A percentile compares a stretch with the other conserved stretches of the same genome.
Evolutionary conservation across 1,140 invertebrate genomes (phyloP).

Genomic region (Drosophila paulistorum): DNA sequence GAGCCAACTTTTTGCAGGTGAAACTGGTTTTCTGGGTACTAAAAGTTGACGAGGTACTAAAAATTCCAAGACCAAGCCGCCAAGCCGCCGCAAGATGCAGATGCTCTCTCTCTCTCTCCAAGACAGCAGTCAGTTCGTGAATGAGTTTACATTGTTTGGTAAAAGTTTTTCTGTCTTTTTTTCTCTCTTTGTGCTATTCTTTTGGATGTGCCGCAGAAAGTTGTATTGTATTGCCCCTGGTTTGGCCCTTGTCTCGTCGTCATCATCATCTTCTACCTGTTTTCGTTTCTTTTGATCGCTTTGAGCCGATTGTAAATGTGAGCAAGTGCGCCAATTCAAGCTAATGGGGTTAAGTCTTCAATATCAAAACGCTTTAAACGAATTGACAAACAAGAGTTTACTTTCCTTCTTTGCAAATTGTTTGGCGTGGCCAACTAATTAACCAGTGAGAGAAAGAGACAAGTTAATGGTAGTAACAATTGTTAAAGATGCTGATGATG

Average conservation of each 20-base stretch:
- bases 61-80: slow-evolving; percentile 49
- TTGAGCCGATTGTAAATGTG: slow-evolving; percentile 50
- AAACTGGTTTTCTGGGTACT: slow-evolving; percentile 68
- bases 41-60: slow-evolving; percentile 61
- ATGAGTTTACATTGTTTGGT: slow-evolving; percentile 71
- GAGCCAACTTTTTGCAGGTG: slow-evolving; percentile 32
- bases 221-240: slow-evolving; percentile 36
- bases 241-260: slow-evolving; percentile 45
- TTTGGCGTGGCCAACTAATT: slow-evolving; percentile 68
- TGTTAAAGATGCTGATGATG: slow-evolving; percentile 33
- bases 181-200: slow-evolving; percentile 3
- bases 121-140: slow-evolving; percentile 51
- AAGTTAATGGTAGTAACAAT: slow-evolving; percentile 8
- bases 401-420: slow-evolving; percentile 71
- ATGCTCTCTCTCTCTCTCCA: slow-evolving; percentile 37
- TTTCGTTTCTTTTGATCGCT: slow-evolving; percentile 52
- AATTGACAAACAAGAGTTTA: slow-evolving; percentile 64
- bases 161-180: slow-evolving; percentile 72
- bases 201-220: slow-evolving; percentile 58
- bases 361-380: slow-evolving; percentile 65
- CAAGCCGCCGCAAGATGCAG: slow-evolving; percentile 47
- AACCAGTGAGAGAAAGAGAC: slow-evolving; percentile 18
- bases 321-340: slow-evolving; percentile 77
- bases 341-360: slow-evolving; percentile 80
- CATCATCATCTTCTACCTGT: slow-evolving; percentile 67